Conservation (phyloP, 2,888 invertebrate genomes). For the Cataglyphis albicans region DNA sequence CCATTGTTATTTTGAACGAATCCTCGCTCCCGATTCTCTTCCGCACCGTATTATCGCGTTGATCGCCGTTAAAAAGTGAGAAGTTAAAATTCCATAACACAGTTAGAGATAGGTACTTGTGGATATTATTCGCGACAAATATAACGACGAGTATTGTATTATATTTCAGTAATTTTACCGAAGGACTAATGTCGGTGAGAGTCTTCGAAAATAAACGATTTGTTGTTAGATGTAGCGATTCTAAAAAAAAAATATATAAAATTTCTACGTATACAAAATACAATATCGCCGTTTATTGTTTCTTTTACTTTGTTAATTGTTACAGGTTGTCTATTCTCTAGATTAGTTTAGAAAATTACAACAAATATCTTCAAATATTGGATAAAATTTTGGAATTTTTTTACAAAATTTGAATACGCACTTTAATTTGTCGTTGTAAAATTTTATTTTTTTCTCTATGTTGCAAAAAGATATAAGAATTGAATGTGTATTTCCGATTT, state of each 20-base stretch:
- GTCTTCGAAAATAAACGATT: slow-evolving; percentile 69
- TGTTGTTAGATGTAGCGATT: slow-evolving; percentile 75
- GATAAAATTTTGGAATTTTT: too few relatives aligned
- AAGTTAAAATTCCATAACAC: slow-evolving; percentile 11
- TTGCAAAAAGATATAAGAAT: too few relatives aligned
- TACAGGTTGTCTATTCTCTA: too few relatives aligned
- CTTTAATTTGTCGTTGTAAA: too few relatives aligned
- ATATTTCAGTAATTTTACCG: slow-evolving; percentile 51
- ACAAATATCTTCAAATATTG: too few relatives aligned
- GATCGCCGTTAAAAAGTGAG: slow-evolving; percentile 14
- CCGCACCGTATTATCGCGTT: neutral
- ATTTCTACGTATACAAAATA: slow-evolving; percentile 71
- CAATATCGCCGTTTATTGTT: neutral
- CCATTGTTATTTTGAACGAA: slow-evolving; percentile 12
- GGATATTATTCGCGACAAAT: slow-evolving; percentile 32
- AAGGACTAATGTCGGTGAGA: slow-evolving; percentile 57
- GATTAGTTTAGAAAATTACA: too few relatives aligned
- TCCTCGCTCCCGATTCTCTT: slow-evolving; percentile 30
- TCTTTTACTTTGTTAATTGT: neutral
- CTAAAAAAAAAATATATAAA: slow-evolving; percentile 72
- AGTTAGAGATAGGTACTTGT: slow-evolving; percentile 38
- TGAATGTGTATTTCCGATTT: too few relatives aligned
- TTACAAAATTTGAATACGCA: too few relatives aligned
- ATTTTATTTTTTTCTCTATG: too few relatives aligned
- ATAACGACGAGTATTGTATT: slow-evolving; percentile 49